Conservation (phyloP, 1,140 invertebrate species). For the Lucilia sericata region DNA sequence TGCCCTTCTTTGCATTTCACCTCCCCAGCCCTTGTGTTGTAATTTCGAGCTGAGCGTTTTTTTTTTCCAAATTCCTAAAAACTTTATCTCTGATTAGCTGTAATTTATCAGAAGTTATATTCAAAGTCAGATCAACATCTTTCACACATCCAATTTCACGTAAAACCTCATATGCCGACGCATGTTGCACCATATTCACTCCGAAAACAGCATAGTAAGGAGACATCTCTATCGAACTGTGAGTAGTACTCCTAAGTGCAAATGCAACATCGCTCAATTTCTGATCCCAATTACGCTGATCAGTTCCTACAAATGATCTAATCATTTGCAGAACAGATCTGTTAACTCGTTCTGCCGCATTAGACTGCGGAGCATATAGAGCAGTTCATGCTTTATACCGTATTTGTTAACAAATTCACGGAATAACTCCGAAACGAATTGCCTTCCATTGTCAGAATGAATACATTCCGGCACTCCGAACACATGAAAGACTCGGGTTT, state of each 20-base stretch:
- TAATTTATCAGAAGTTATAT: too few species aligned
- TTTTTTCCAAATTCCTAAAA: too few species aligned
- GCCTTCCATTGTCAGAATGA: slow-evolving; percentile 4
- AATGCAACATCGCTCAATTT: background rate
- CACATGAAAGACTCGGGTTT: background rate
- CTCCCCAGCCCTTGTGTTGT: too few species aligned
- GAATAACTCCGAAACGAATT: slow-evolving; percentile 10
- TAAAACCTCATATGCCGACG: background rate
- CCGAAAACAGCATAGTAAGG: slow-evolving; percentile 1
- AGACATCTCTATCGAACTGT: background rate
- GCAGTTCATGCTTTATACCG: slow-evolving; percentile 2
- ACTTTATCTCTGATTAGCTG: too few species aligned
- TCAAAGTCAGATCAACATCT: too few species aligned
- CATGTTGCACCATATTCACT: background rate
- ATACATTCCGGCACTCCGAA: background rate
- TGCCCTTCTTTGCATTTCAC: too few species aligned
- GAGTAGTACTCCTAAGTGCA: background rate
- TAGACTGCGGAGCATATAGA: slow-evolving; percentile 18
- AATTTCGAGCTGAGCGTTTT: too few species aligned
- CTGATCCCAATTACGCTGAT: background rate
- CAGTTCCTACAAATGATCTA: background rate
- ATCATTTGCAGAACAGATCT: background rate
- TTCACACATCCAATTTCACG: too few species aligned
- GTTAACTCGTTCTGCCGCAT: background rate
- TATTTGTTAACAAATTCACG: background rate